Percentiles rank a stretch among this genome's conserved stretches.
phyloP scores from a whole-genome alignment of 1,140 invertebrate genomes.

The Scylla paramamosain region DNA sequence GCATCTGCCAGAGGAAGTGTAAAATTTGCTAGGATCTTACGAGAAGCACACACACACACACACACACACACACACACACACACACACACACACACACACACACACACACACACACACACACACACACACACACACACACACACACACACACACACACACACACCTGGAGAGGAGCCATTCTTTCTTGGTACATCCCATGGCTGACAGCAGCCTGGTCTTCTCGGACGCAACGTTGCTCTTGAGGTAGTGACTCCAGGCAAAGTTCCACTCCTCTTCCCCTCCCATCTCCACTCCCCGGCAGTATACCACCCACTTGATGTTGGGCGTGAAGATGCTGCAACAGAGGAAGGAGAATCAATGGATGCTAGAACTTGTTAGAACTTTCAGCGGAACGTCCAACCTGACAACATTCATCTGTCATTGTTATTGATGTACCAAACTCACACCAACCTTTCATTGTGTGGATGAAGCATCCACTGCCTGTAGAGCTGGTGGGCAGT shows the following conservation, averaged over 20 bases:
- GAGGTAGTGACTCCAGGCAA: conserved; percentile 80
- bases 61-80: not conserved
- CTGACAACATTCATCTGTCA: not conserved
- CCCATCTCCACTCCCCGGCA: conserved; percentile 81
- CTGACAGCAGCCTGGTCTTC: conserved; percentile 84
- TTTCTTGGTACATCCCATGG: conserved; percentile 85
- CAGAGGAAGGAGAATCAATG: not conserved
- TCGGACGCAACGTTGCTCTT: conserved; percentile 82
- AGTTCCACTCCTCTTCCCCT: conserved; percentile 80
- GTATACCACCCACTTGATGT: conserved; percentile 81
- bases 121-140: conserved; percentile 27
- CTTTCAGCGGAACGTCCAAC: not conserved
- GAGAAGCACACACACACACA: not conserved
- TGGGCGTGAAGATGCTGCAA: conserved; percentile 78
- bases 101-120: conserved; percentile 27
- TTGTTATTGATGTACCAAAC: not conserved
- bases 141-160: conserved; percentile 61
- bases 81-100: conserved; percentile 27
- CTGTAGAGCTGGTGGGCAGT: conserved; percentile 77
- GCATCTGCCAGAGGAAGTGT: no score
- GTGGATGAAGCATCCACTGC: conserved; percentile 78
- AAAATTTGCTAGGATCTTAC: no score
- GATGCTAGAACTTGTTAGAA: not conserved
- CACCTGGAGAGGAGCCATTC: conserved; percentile 81
- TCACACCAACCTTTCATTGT: conserved; percentile 71